Evolutionary conservation across 2,888 invertebrate genomes (phyloP).

Genomic region (Nemotelus nigrinus): DNA sequence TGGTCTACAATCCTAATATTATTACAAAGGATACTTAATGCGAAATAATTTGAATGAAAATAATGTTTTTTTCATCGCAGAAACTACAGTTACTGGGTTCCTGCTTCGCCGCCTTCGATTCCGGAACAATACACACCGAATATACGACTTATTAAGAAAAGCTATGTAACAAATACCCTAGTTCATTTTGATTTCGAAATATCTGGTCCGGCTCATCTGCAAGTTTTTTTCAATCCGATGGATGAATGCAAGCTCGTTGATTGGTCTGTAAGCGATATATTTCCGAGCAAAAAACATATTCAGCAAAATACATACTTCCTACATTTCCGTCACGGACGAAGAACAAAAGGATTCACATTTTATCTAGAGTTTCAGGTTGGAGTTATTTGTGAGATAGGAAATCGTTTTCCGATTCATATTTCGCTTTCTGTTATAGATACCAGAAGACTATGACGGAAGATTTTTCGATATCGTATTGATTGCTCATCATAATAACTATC

Average conservation of each 20-base stretch:
- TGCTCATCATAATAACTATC: conserved; percentile 66
- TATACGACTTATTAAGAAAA: conserved; percentile 44
- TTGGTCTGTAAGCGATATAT: conserved; percentile 60
- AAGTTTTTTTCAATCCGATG: conserved; percentile 58
- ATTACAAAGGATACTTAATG: neutral
- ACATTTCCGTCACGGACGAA: conserved; percentile 61
- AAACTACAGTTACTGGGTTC: conserved; percentile 45
- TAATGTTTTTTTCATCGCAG: conserved; percentile 5
- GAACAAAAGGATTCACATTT: conserved; percentile 10
- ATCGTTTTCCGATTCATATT: conserved; percentile 4
- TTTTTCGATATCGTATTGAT: conserved; percentile 64
- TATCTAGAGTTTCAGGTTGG: conserved; percentile 28
- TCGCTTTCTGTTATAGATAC: conserved; percentile 15
- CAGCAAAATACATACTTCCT: conserved; percentile 59
- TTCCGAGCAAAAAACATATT: conserved; percentile 28
- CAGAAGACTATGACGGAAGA: conserved; percentile 52
- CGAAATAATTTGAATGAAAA: neutral
- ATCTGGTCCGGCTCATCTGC: conserved; percentile 63
- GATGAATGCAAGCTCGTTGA: conserved; percentile 54
- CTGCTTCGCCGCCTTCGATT: conserved; percentile 51
- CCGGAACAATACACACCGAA: conserved; percentile 54
- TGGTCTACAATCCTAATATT: neutral
- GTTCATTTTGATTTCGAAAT: conserved; percentile 59
- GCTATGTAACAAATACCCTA: conserved; percentile 53
- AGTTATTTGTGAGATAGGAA: neutral